Base-by-base conservation (phyloP, 92 coral and sea anemone genomes). In the Epizoanthus illoricatus region DNA sequence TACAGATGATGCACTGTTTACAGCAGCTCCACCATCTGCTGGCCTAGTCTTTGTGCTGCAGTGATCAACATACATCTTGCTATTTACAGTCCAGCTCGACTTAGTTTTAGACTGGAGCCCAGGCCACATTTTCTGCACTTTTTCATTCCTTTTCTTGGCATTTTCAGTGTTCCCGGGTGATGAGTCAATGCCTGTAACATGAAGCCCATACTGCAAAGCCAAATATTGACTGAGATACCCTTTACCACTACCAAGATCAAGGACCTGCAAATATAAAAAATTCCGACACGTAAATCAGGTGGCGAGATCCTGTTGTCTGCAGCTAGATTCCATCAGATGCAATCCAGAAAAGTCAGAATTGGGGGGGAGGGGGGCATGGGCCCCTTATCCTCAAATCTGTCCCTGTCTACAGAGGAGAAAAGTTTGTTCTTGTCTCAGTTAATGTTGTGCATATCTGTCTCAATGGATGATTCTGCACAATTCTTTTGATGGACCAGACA, bases 201-300 rank as follows among this genome's bases (percentile, higher is more conserved):
- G 80, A 1, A 93, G 70, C 75, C 88, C 88, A 88, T 93, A 86
- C 9, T 91, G 91, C 61, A 88, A 33, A 19, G 97, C 87, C 76
- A 93, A 83, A 62, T 41, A 69, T 41, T 93, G 94, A 81, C 97
- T 93, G 57, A 93, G 92, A 60, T 93, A 93, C 0, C 97, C 97
- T 86, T 93, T 93, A 0, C 97, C 97, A 69, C 97, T 93, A 16
- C 97, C 97, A 73, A 93, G 97, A 69, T 93, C 97, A 74, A 93
- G 72, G 57, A 93, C 87, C 97, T 93, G 49, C 12, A 71, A 15
- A 70, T 69, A 28, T 13, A 11, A 80, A 18, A 85, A 45, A 7
- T 15, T 0, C 24, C 1, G 19, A 17, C 49, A 28, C 36, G 33
- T 28, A 28, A 28, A 28, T 28, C 33, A 28, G 33, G 33, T 28